These are phyloP conservation scores for Takifugu ocellatus DNA, from an alignment of 2,797 vertebrate genomes.

Conservation along the genomic window DNA sequence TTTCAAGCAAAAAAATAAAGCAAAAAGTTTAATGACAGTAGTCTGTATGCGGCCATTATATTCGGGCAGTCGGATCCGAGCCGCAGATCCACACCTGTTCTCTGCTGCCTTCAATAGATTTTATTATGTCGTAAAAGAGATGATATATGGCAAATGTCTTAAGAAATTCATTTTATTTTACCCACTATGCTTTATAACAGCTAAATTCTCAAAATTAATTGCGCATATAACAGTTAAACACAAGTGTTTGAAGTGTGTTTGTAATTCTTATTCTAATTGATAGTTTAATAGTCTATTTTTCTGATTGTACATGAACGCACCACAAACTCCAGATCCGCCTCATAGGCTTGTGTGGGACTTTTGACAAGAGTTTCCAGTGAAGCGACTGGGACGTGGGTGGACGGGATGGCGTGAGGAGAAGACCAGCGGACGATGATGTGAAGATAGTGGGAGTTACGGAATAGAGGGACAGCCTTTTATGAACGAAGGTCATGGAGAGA, in stretches of 20 bases:
- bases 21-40: too few relatives aligned
- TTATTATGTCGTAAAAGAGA: constrained; percentile 1
- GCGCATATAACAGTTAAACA: too few relatives aligned
- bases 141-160: too few relatives aligned
- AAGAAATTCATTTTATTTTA: too few relatives aligned
- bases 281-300: constrained; percentile 4
- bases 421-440: constrained; percentile 26
- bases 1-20: not conserved
- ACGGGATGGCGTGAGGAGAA: constrained; percentile 26
- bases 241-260: too few relatives aligned
- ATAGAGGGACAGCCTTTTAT: not conserved
- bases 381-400: constrained; percentile 22
- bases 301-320: constrained; percentile 13
- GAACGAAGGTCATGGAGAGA: constrained; percentile 31
- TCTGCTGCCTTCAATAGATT: constrained; percentile 11
- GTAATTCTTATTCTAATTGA: not conserved
- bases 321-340: constrained; percentile 26
- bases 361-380: constrained; percentile 2
- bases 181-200: too few relatives aligned
- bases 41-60: too few relatives aligned
- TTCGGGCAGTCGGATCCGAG: not conserved
- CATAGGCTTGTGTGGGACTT: constrained; percentile 18
- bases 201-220: too few relatives aligned
- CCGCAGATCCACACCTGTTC: constrained; percentile 12
- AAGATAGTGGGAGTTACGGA: constrained; percentile 5